Evolutionary conservation across 2,113 vertebrate species (phyloP), one percentile per base, ranked within the genome.

Genomic region (Propithecus coquereli): DNA sequence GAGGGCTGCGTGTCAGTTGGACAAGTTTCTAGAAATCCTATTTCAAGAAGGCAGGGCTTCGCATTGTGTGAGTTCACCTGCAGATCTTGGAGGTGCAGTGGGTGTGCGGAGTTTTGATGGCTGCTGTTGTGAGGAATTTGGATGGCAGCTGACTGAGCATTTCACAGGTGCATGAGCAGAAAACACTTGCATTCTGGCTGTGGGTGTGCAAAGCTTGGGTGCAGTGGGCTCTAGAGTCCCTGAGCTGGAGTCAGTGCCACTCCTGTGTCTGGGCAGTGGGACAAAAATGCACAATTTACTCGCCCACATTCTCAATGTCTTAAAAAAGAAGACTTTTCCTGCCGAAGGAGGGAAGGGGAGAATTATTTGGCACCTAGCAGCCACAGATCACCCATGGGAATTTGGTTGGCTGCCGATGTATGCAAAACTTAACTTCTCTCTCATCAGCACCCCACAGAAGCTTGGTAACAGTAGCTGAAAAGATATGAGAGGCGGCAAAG

Each of bases 81-180:
- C 14, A 74, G 90, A 40, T 61, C 80, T 18, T 25, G 43, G 92
- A 34, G 50, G 34, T 92, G 70, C 88, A 94, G 90, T 90, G 54
- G 71, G 32, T 30, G 34, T 79, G 50, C 86, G 66, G 57, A 68
- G 20, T 45, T 54, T 83, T 83, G 27, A 17, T n/a, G 89, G 27
- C 50, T 54, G 79, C 68, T 50, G 30, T 96, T 54, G 95, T 77
- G 88, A 57, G 94, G 94, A 54, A 85, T 93, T 93, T 96, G 68
- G 74, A 96, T 93, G 96, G 71, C 77, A 85, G 91, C 84, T 65
- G 45, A 18, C 82, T 81, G 94, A 76, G 93, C 86, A 61, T 94
- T 94, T 94, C 59, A 37, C 23, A 86, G 43, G 40, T 2, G 1
- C 37, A 54, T 74, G 89, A 94, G 65, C 25, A 84, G 81, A 76